A percentile compares a stretch with the other conserved stretches of the same genome.
These are phyloP conservation scores for Buphagus erythrorhynchus DNA, from an alignment of 2,797 vertebrate genomes.

Conservation along the genomic window DNA sequence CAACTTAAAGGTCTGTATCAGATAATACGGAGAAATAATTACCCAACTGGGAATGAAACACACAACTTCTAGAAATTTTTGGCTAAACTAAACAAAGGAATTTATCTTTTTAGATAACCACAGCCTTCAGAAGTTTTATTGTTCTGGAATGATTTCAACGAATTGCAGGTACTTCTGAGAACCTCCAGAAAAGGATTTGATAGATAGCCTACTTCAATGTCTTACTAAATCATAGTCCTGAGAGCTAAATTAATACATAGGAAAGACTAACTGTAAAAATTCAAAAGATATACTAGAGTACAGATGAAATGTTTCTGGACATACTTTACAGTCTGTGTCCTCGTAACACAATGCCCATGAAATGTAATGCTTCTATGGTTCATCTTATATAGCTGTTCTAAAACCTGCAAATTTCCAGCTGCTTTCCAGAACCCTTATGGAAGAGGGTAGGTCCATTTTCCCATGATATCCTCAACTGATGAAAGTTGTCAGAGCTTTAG, in stretches of 20 bases:
- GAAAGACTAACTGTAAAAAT: background rate
- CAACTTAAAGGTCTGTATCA: background rate
- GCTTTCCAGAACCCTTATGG: background rate
- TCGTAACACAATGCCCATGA: background rate
- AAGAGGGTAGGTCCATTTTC: background rate
- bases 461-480: background rate
- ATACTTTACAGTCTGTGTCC: background rate
- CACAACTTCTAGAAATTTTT: background rate
- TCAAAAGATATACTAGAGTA: background rate
- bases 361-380: background rate
- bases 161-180: background rate
- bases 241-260: background rate
- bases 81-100: background rate
- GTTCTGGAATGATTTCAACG: background rate
- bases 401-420: background rate
- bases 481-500: background rate
- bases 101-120: background rate
- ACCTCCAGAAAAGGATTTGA: background rate
- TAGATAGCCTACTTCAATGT: background rate
- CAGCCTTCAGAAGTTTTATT: background rate
- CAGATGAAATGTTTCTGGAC: background rate
- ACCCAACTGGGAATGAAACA: background rate
- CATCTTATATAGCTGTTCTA: background rate
- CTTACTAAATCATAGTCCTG: background rate
- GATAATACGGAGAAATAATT: background rate